Evolutionary conservation across 2,797 vertebrate genomes (phyloP), one percentile per base, ranked within the genome.

Genomic region (Urocyon cinereoargenteus): DNA sequence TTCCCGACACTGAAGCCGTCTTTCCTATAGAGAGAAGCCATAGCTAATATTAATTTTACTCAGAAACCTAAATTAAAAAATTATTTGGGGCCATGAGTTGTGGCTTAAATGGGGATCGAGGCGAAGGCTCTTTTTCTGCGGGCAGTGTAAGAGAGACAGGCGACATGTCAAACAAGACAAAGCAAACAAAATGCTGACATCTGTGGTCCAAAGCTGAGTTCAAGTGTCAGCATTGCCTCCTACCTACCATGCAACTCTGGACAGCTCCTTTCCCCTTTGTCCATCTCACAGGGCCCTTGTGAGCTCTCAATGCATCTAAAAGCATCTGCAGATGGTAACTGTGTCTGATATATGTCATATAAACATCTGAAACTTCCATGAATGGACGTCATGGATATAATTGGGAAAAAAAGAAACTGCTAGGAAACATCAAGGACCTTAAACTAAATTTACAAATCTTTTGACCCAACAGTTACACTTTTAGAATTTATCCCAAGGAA

Each of bases 391-490:
- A 40, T 3, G 22, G 9, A 51, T 15, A 53, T 0, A 66, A 49
- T 10, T 59, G 84, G 7, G 72, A 2, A 5, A 55, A 89, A 59
- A 14, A 55, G 1, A 28, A 51, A 12, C 36, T 61, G 21, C 21
- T 64, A 64, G 34, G 2, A 94, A 89, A 89, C 40, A 96, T 61
- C 66, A 88, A 84, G 36, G 73, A 66, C 28, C 73, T 8, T 62
- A 53, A 78, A 81, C 11, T 24, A 85, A 72, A 11, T 5, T n/a
- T 72, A 73, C 40, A 28, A 79, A 10, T 6, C 8, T 87, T 86
- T 62, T 61, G n/a, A 82, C 6, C 34, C 22, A 57, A 90, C 16
- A 77, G 18, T 31, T 36, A 72, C 0, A 57, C 10, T 55, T 95
- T 64, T 24, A 83, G 45, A 97, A 78, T 66, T 77, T 90, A 70